A percentile compares a stretch with the other conserved stretches of the same genome.
These are phyloP conservation scores for Scaptomyza pallida DNA, from an alignment of 1,140 invertebrate species.

Conservation along the genomic window DNA sequence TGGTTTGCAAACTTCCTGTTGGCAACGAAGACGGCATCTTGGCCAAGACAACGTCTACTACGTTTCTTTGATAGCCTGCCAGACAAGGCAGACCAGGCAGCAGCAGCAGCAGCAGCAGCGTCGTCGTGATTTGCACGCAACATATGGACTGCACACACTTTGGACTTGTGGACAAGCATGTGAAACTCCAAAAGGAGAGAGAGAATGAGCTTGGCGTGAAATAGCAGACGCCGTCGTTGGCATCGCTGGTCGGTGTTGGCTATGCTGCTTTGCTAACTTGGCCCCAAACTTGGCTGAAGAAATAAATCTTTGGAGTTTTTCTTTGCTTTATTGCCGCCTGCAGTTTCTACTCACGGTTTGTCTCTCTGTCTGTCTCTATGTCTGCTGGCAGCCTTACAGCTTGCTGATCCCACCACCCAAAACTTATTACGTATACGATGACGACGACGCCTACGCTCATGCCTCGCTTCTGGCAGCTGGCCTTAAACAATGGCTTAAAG, in stretches of 20 bases:
- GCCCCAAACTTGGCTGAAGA: conserved; percentile 62
- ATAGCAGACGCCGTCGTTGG: conserved; percentile 35
- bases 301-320: conserved; percentile 78
- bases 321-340: conserved; percentile 71
- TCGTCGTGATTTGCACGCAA: conserved; percentile 78
- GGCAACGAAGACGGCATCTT: conserved; percentile 54
- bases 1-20: conserved; percentile 82
- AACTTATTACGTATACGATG: conserved; percentile 65
- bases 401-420: neutral
- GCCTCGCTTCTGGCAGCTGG: neutral
- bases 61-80: conserved; percentile 64
- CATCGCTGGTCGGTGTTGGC: conserved; percentile 31
- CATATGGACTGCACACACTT: conserved; percentile 56
- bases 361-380: neutral
- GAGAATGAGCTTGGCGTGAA: conserved; percentile 17
- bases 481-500: conserved; percentile 40
- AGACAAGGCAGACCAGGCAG: conserved; percentile 9
- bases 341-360: conserved; percentile 49
- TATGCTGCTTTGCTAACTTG: conserved; percentile 38
- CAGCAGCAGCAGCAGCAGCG: conserved; percentile 41
- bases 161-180: conserved; percentile 28
- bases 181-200: conserved; percentile 10
- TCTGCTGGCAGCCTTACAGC: neutral
- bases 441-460: conserved; percentile 10
- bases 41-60: conserved; percentile 31